phyloP scores from a whole-genome alignment of 1,140 invertebrate genomes.

The Chelonus insularis region DNA sequence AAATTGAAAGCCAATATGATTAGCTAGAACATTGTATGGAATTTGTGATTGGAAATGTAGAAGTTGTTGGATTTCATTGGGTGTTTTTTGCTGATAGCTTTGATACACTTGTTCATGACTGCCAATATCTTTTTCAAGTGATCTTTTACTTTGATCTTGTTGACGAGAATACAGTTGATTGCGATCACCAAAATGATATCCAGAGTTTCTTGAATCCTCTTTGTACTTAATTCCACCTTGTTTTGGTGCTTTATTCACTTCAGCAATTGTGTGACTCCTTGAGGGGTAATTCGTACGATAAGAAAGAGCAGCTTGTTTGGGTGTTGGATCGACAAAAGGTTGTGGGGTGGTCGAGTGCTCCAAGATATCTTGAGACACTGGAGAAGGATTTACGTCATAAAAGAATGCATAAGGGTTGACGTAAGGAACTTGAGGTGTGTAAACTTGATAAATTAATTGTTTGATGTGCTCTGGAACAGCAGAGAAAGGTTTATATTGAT shows the following conservation, averaged over 20 bases:
- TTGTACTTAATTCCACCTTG: slow-evolving; percentile 28
- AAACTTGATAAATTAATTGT: slow-evolving; percentile 44
- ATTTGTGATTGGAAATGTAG: slow-evolving; percentile 50
- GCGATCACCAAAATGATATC: slow-evolving; percentile 6
- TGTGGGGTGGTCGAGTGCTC: slow-evolving; percentile 19
- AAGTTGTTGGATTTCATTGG: slow-evolving; percentile 46
- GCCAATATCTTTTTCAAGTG: slow-evolving; percentile 3
- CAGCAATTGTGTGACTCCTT: background rate
- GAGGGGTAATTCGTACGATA: slow-evolving; percentile 21
- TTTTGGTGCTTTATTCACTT: slow-evolving; percentile 9
- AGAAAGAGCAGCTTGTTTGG: background rate
- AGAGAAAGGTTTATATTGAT: slow-evolving; percentile 40
- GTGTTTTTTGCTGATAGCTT: slow-evolving; percentile 40
- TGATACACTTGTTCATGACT: slow-evolving; percentile 1
- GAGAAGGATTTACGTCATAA: slow-evolving; percentile 32
- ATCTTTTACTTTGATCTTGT: slow-evolving; percentile 12
- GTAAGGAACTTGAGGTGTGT: slow-evolving; percentile 45
- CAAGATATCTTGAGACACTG: background rate
- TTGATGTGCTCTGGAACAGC: slow-evolving; percentile 45
- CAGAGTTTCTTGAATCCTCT: slow-evolving; percentile 12
- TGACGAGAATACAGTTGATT: slow-evolving; percentile 5
- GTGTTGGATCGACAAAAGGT: background rate
- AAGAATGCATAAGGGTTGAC: slow-evolving; percentile 47
- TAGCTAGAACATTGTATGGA: slow-evolving; percentile 54
- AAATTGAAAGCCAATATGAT: slow-evolving; percentile 48